Conservation (phyloP, 2,797 vertebrate species). For the Psittacula derbiana region DNA sequence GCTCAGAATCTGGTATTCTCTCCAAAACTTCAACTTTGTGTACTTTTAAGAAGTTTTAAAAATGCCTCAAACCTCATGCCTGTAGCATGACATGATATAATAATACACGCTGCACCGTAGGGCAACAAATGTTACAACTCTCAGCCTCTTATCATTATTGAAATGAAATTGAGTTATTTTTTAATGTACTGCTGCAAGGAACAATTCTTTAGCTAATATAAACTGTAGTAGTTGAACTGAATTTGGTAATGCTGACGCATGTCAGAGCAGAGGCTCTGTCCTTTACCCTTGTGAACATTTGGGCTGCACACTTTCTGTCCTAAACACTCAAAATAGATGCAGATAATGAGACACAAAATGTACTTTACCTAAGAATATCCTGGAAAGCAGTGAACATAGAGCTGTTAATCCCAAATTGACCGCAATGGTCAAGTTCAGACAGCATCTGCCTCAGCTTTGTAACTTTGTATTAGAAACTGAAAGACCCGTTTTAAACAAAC, state of each 20-base stretch:
- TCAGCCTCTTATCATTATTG: background rate
- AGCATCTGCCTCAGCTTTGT: background rate
- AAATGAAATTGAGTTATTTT: background rate
- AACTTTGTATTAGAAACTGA: background rate
- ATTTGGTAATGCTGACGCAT: background rate
- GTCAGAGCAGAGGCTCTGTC: background rate
- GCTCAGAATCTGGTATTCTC: background rate
- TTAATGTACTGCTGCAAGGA: background rate
- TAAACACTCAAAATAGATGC: background rate
- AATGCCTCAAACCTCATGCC: background rate
- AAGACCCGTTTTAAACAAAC: background rate
- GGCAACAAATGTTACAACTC: background rate
- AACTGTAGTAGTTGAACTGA: background rate
- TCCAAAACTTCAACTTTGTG: background rate
- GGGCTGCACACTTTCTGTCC: background rate
- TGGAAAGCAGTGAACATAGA: background rate
- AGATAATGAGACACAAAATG: background rate
- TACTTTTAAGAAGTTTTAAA: background rate
- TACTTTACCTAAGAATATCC: background rate
- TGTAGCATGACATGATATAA: background rate
- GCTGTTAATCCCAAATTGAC: background rate
- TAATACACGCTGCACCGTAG: accelerated
- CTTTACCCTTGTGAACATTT: background rate
- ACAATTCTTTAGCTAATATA: background rate
- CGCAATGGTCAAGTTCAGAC: background rate